phyloP scores from a whole-genome alignment of 2,888 invertebrate species.

The Caprella mutica region DNA sequence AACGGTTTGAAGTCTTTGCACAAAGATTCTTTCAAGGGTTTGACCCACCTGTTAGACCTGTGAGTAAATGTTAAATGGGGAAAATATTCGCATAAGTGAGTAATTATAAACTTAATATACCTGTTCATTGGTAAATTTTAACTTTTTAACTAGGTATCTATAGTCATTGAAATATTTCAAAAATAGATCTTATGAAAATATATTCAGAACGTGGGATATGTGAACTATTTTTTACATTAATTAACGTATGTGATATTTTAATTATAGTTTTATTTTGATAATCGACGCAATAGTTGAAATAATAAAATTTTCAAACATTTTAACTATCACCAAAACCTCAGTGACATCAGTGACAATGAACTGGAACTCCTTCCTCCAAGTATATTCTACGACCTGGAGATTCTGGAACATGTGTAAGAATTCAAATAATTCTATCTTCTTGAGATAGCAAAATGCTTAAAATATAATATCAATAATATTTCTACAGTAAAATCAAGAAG shows the following conservation, averaged over 20 bases:
- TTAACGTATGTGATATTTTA: background rate
- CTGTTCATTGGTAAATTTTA: too few species aligned
- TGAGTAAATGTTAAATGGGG: constrained; percentile 34
- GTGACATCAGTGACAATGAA: constrained; percentile 60
- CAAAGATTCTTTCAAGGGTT: constrained; percentile 49
- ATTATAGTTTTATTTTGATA: too few species aligned
- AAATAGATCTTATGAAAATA: too few species aligned
- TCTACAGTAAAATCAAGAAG: constrained; percentile 53
- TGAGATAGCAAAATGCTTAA: background rate
- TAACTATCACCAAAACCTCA: too few species aligned
- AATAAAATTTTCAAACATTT: too few species aligned
- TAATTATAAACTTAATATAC: too few species aligned
- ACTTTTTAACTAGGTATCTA: too few species aligned
- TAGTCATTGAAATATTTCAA: too few species aligned
- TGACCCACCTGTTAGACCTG: constrained; percentile 49
- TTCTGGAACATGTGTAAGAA: constrained; percentile 54
- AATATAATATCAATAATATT: constrained; percentile 16
- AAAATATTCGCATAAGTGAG: too few species aligned
- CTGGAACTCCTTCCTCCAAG: constrained; percentile 54
- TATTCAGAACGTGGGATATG: too few species aligned
- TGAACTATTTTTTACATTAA: background rate
- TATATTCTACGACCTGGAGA: constrained; percentile 53
- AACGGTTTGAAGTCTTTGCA: constrained; percentile 27
- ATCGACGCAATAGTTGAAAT: too few species aligned
- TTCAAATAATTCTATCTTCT: too few species aligned